Evolutionary conservation across 1,140 invertebrate species (phyloP), one percentile per base, ranked within the genome.

Genomic region (Zaprionus inermis): DNA sequence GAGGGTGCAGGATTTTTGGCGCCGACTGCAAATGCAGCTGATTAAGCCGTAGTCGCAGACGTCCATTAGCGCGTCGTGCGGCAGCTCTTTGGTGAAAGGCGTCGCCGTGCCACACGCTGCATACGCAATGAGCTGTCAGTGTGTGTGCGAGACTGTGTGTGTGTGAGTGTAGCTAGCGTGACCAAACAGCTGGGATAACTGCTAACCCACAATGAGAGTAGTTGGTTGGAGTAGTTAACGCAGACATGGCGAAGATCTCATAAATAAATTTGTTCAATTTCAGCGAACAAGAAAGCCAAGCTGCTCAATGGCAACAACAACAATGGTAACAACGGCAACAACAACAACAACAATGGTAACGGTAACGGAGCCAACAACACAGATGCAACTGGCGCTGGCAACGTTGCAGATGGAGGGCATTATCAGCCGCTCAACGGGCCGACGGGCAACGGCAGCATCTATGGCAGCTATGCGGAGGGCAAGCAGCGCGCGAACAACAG

Each of bases 231-330:
- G 73, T 12, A 59, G 52, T 72, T 72, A 73, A 61, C 71, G 65
- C 51, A 74, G 61, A 65, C 67, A 67, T 30, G 51, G 28, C 71
- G 55, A 34, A 60, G 71, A 63, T 55, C 73, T 79, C 60, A 83
- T 89, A 72, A 83, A 88, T 88, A 91, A 89, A 91, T 90, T 91
- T 80, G 88, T 92, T 91, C 79, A 84, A 90, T 91, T 92, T 75
- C 88, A 92, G 92, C 92, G 85, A 92, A 92, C 90, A 92, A 92
- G 91, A 92, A 92, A 92, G 92, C 92, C 77, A 92, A 92, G 75
- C 88, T 92, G 44, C 83, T 92, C 54, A 92, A 85, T 83, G 86
- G 78, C 66, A 71, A 70, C 58, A 51, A 59, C 72, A 78, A 52
- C 38, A 66, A 28, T n/a, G 65, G 41, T 32, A 60, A 20, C 61